Percentiles rank a stretch among this genome's conserved stretches.
Conservation (phyloP, 2,888 invertebrate genomes). For the Andrena flavipes region DNA sequence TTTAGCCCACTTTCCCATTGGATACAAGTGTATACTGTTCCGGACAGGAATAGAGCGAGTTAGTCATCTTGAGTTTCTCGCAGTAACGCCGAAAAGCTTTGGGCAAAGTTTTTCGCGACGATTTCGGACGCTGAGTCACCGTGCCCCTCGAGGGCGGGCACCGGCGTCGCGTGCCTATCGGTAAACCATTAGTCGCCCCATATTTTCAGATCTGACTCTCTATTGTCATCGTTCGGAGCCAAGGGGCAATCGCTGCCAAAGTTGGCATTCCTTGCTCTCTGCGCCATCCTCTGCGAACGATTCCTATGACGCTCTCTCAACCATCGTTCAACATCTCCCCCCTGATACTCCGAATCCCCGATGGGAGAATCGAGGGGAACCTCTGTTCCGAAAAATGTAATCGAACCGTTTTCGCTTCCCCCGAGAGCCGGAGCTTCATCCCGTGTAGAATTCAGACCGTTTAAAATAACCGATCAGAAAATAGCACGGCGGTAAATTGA, state of each 20-base stretch:
- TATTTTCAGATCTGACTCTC: constrained; percentile 23
- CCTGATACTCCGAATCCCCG: not conserved
- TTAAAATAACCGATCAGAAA: constrained; percentile 59
- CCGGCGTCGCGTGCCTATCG: constrained; percentile 9
- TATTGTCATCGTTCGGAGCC: not conserved
- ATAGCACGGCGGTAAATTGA: constrained; percentile 49
- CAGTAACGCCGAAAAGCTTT: constrained; percentile 64
- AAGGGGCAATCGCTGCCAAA: constrained; percentile 8
- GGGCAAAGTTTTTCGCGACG: constrained; percentile 58
- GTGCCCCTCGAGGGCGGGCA: constrained; percentile 3
- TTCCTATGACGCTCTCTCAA: not conserved
- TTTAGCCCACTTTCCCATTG: constrained; percentile 71
- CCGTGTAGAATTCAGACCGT: constrained; percentile 39
- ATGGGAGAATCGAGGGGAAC: not conserved
- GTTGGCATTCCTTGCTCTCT: not conserved
- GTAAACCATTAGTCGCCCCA: not conserved
- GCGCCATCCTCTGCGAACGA: constrained; percentile 12
- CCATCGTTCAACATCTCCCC: not conserved
- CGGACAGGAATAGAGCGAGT: constrained; percentile 70
- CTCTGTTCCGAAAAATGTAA: not conserved
- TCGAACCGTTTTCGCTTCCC: not conserved
- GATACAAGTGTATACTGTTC: constrained; percentile 65
- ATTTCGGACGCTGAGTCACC: constrained; percentile 68
- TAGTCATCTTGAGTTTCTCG: constrained; percentile 69
- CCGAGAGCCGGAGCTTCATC: constrained; percentile 4